Evolutionary conservation across 2,888 invertebrate species (phyloP), one percentile per base, ranked within the genome.

Genomic region (Harpalus rubripes): DNA sequence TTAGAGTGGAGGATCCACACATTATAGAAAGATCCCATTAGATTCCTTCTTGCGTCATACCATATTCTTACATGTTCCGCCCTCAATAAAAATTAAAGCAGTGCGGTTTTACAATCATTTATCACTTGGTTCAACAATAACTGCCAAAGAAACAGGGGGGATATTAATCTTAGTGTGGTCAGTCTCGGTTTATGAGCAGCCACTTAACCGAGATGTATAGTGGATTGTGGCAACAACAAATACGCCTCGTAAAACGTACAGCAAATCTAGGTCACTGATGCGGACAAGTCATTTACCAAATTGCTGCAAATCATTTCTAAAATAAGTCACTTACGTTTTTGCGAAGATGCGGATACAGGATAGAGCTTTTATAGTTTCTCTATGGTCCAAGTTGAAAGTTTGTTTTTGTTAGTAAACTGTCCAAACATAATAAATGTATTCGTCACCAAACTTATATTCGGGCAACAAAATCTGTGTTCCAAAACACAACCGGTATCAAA

Each of bases 181-280:
- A 74, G 44, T 44, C 44, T 44, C 44, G 72, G 72, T 44, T 74
- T 74, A 74, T 74, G 72, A 74, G 72, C 72, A 74, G 72, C 52
- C 72, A 74, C 52, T 74, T 74, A 74, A 41, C 41, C 16, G 41
- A 74, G 72, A 74, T 74, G 72, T 74, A 74, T 74, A 16, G 18
- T 16, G 72, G 72, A 74, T 74, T 74, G 72, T 44, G 72, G 72
- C 44, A 74, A 74, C 72, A 74, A 74, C 72, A 74, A 74, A 74
- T 44, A 74, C 72, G 7, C 72, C 41, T 74, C 72, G 72, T 74
- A 74, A 74, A 74, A 12, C 72, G 72, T 74, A 52, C 52, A 74
- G n/a, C 52, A 74, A 74, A 74, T 74, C 18, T 74, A 74, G 72
- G 72, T 44, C 72, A 74, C 44, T 18, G 44, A 74, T 41, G 41